phyloP scores from a whole-genome alignment of 2,113 vertebrate genomes.

The Xiphorhynchus elegans region DNA sequence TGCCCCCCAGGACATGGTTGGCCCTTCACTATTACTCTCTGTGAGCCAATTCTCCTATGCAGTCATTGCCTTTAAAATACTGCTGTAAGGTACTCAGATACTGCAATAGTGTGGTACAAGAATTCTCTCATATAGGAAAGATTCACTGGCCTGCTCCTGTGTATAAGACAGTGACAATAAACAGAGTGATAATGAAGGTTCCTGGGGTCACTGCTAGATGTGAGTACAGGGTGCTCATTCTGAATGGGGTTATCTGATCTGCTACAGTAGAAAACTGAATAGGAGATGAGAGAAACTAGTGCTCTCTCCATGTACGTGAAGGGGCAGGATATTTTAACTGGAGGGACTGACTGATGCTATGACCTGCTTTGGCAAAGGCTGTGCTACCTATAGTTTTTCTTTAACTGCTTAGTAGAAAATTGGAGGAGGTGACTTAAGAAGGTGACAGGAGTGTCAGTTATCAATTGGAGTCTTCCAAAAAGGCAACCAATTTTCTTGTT shows the following conservation, averaged over 20 bases:
- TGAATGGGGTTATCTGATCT: neutral
- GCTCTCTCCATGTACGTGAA: accelerated
- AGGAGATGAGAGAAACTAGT: neutral
- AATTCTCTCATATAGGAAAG: neutral
- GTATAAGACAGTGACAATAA: neutral
- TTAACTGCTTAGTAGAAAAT: neutral
- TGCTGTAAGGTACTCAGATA: accelerated
- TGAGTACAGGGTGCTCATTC: neutral
- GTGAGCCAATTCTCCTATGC: neutral
- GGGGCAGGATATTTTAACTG: neutral
- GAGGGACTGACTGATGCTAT: neutral
- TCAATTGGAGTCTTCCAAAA: conserved; percentile 17
- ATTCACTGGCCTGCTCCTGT: neutral
- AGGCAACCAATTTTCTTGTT: conserved; percentile 5
- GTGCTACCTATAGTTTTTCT: neutral
- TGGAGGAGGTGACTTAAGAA: neutral
- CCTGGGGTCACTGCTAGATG: neutral
- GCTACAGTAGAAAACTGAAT: neutral
- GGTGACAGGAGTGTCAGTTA: neutral
- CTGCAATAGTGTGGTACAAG: neutral
- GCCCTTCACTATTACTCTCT: neutral
- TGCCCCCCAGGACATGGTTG: neutral
- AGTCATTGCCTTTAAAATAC: neutral
- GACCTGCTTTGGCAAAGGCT: neutral
- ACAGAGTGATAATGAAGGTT: neutral